A percentile compares a stretch with the other conserved stretches of the same genome.
These are phyloP conservation scores for Paraescarpia echinospica DNA, from an alignment of 1,140 invertebrate species.

Conservation along the genomic window DNA sequence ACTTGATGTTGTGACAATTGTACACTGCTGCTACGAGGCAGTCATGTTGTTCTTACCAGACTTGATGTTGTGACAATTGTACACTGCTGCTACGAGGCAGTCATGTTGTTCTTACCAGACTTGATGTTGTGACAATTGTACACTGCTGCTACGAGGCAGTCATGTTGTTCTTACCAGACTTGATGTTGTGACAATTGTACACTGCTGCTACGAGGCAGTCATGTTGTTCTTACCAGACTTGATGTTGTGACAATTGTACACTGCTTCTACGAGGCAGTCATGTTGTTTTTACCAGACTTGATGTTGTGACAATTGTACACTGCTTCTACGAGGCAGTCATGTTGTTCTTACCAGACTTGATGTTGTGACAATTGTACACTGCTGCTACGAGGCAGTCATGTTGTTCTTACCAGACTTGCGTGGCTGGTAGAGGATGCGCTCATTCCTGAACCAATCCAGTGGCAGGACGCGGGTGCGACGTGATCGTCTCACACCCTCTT, in stretches of 20 bases:
- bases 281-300: no score
- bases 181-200: no score
- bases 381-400: slow-evolving; percentile 11
- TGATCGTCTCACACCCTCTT: slow-evolving; percentile 41
- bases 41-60: no score
- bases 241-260: neutral
- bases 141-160: no score
- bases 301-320: neutral
- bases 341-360: no score
- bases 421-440: slow-evolving; percentile 39
- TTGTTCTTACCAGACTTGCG: slow-evolving; percentile 38
- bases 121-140: slow-evolving; percentile 17
- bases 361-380: no score
- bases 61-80: no score
- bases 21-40: no score
- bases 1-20: slow-evolving; percentile 23
- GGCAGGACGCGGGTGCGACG: slow-evolving; percentile 36
- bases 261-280: no score
- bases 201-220: slow-evolving; percentile 1
- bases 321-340: no score
- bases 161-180: no score
- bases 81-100: neutral
- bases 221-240: slow-evolving; percentile 37
- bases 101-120: slow-evolving; percentile 35
- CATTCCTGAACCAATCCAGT: slow-evolving; percentile 39